These are phyloP conservation scores for Limnephilus auricula DNA, from an alignment of 2,888 invertebrate species.

Conservation along the genomic window DNA sequence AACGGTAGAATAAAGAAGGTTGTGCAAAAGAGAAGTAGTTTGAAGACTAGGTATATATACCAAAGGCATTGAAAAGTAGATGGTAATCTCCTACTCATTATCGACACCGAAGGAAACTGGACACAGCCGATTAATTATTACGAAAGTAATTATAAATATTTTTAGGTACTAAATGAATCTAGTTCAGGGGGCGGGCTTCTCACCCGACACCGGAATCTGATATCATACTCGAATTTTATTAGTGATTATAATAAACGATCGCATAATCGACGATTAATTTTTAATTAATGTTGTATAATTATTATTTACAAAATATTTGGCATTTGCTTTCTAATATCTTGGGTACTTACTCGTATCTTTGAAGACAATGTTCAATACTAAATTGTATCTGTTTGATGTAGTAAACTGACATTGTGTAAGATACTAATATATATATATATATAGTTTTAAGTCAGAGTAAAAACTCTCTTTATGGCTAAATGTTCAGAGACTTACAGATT, in stretches of 20 bases:
- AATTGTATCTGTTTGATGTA: neutral
- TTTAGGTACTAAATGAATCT: neutral
- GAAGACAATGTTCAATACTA: neutral
- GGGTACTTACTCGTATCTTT: neutral
- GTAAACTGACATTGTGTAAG: neutral
- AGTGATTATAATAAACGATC: neutral
- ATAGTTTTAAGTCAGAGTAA: neutral
- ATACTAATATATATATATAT: neutral
- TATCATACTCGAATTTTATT: neutral
- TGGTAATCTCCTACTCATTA: neutral
- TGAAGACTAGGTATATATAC: neutral
- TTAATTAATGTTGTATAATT: neutral
- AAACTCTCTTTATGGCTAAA: no score
- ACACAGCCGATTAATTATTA: neutral
- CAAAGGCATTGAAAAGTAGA: neutral
- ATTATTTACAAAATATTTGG: neutral
- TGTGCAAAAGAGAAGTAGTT: neutral
- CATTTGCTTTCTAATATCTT: neutral
- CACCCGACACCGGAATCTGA: neutral
- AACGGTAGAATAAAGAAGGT: neutral
- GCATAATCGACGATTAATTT: neutral
- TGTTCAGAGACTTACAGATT: neutral
- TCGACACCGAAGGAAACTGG: neutral
- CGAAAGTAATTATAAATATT: neutral
- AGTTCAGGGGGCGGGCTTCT: neutral